Conservation (phyloP, 2,113 vertebrate species). For the Noctilio leporinus region DNA sequence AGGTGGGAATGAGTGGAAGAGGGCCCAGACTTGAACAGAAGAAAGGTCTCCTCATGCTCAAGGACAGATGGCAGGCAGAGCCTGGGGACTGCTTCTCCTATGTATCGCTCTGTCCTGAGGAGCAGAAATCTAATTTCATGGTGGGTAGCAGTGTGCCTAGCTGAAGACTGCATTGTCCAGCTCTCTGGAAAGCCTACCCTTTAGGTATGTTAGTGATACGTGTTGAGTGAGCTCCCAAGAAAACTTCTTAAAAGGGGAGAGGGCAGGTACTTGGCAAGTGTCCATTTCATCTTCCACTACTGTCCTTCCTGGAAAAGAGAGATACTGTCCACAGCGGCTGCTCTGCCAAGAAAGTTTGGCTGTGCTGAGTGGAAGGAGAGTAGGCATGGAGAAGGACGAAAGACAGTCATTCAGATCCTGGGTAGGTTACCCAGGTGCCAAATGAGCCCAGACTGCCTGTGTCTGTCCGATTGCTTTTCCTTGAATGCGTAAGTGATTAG, state of each 20-base stretch:
- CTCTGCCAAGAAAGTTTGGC: not conserved
- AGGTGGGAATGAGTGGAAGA: not conserved
- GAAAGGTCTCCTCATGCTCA: accelerated
- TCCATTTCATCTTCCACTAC: not conserved
- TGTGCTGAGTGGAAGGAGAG: not conserved
- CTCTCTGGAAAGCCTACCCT: not conserved
- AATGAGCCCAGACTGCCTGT: not conserved
- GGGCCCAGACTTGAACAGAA: not conserved
- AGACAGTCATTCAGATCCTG: not conserved
- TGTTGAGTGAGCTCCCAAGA: not conserved
- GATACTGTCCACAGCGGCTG: not conserved
- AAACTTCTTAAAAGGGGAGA: not conserved
- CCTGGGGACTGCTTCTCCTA: not conserved
- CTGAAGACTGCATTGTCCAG: not conserved
- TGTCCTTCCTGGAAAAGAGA: not conserved
- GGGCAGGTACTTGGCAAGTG: not conserved
- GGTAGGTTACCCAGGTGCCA: not conserved
- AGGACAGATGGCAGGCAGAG: no score
- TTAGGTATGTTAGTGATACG: not conserved
- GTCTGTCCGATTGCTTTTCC: not conserved
- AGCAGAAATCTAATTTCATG: not conserved
- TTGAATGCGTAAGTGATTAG: not conserved
- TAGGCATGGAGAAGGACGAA: not conserved
- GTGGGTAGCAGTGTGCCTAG: not conserved
- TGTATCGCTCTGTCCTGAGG: not conserved